Percentiles rank a stretch among this genome's conserved stretches.
phyloP scores from a whole-genome alignment of 2,888 invertebrate genomes.

The Pseudanteris insignis region DNA sequence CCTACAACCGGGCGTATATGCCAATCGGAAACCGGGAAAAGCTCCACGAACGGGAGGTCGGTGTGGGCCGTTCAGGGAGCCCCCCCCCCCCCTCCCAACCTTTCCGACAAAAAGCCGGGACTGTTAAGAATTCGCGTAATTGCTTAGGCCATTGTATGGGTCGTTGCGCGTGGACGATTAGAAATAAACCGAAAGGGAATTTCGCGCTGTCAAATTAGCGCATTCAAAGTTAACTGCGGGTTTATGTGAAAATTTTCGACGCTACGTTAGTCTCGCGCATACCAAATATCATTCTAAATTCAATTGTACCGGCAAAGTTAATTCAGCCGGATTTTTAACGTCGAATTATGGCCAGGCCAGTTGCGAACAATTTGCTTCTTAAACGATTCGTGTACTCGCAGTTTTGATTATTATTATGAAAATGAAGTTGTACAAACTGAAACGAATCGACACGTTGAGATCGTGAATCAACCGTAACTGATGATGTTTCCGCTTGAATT shows the following conservation, averaged over 20 bases:
- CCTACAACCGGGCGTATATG: too few species aligned
- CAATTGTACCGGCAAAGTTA: constrained; percentile 1
- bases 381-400: too few species aligned
- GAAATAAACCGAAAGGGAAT: constrained; percentile 31
- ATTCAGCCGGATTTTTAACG: too few species aligned
- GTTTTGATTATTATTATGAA: too few species aligned
- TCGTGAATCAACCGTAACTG: too few species aligned
- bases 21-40: background rate
- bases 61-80: constrained; percentile 28
- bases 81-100: too few species aligned
- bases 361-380: too few species aligned
- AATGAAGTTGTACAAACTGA: too few species aligned
- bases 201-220: constrained; percentile 15
- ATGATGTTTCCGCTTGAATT: too few species aligned
- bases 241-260: constrained; percentile 27
- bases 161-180: constrained; percentile 25
- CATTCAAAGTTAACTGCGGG: constrained; percentile 20
- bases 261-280: background rate
- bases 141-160: constrained; percentile 28
- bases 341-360: too few species aligned
- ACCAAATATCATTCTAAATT: constrained; percentile 18
- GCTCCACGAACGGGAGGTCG: constrained; percentile 13
- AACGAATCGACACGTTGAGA: too few species aligned
- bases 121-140: constrained; percentile 42
- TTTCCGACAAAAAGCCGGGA: constrained; percentile 14